Base-by-base conservation (phyloP, 2,113 vertebrate genomes). In the Notarius quadriscutis region DNA sequence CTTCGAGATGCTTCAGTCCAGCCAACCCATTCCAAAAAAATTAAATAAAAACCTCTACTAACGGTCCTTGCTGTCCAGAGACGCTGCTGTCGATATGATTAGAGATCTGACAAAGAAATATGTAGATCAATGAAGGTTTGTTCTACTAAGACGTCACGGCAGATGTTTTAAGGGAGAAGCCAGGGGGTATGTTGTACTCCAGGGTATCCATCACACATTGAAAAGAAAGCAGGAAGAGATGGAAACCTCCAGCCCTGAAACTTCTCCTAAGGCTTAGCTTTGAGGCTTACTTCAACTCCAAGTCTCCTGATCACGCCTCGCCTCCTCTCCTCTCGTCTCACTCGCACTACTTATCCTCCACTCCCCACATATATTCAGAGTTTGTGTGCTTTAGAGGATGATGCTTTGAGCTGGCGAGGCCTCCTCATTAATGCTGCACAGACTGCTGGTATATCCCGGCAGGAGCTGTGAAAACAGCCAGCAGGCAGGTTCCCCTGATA, bases 401-500 rank as follows among this genome's bases (percentile, higher is more conserved):
- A 67, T 55, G 88, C 72, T 65, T 63, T 63, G 85, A 86, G 80
- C 80, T 63, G 81, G 62, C 8, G 15, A 75, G 84, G 71, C 71
- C 84, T 85, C 60, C 72, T 87, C 82, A 79, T 87, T 87, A 84
- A 57, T 53, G 72, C 58, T 62, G 25, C 51, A 30, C 72, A 63
- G 81, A 65, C 87, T 84, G 87, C 81, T 58, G 81, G 87, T 81
- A 84, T n/a, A 58, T 83, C 81, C 87, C 86, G 89, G 55, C 84
- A 79, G 89, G 84, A 90, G 88, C 71, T 83, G 62, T 74, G 81
- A 90, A 89, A 85, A 86, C 88, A 84, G 88, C 91, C 91, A 27
- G 27, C 90, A 69, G 89, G 88, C 87, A 92, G 87, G 87, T 89
- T 87, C 90, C 90, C 91, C 87, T 81, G 90, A 89, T 91, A 86